Evolutionary conservation across 1,140 invertebrate species (phyloP).

Genomic region (Colletes latitarsis): DNA sequence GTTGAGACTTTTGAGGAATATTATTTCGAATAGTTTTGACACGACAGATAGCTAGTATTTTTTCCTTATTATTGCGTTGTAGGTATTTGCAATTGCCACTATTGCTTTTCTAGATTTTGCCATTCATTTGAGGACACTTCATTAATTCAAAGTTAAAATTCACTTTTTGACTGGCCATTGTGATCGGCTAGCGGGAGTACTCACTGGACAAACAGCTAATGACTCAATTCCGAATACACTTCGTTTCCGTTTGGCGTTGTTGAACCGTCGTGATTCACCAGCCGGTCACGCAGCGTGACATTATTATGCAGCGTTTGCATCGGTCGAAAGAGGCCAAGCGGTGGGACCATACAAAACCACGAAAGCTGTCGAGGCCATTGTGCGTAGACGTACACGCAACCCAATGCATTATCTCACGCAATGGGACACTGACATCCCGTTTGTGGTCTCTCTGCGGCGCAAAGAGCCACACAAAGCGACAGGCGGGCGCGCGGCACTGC

Average conservation of each 20-base stretch:
- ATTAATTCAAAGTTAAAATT: too few relatives aligned
- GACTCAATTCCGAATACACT: conserved; percentile 37
- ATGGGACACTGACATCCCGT: conserved; percentile 72
- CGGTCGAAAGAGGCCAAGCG: conserved; percentile 48
- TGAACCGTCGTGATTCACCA: conserved; percentile 56
- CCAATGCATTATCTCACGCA: conserved; percentile 71
- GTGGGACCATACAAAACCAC: conserved; percentile 57
- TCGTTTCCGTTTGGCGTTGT: conserved; percentile 22
- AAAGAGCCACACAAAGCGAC: conserved; percentile 65
- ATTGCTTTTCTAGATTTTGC: too few relatives aligned
- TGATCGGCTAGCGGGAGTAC: not conserved
- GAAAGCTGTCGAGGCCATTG: conserved; percentile 64
- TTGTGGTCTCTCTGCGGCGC: conserved; percentile 69
- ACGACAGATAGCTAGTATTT: too few relatives aligned
- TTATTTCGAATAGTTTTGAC: too few relatives aligned
- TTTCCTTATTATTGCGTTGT: too few relatives aligned
- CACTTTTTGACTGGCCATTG: not conserved
- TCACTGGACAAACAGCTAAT: conserved; percentile 23
- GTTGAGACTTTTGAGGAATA: too few relatives aligned
- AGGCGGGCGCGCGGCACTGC: conserved; percentile 44
- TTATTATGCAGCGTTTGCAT: conserved; percentile 65
- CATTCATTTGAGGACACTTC: too few relatives aligned
- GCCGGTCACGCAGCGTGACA: conserved; percentile 58
- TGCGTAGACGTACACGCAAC: conserved; percentile 64
- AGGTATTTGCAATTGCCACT: too few relatives aligned